Base-by-base conservation (phyloP, 2,113 vertebrate species). In the Mesoclemmys tuberculata region DNA sequence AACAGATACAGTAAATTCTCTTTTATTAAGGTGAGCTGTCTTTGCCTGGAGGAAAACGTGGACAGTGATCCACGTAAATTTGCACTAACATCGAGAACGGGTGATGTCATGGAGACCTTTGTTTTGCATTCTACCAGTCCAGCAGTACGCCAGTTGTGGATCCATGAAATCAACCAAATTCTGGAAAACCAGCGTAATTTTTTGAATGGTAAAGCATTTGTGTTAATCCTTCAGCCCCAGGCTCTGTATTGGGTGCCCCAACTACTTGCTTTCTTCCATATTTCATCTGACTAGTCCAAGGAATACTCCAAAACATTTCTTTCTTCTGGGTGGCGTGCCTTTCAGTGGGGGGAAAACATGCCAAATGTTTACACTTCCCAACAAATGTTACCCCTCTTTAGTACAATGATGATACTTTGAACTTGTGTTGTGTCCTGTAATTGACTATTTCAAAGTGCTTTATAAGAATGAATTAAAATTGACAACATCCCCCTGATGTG, bases 101-200 rank as follows among this genome's bases (percentile, higher is more conserved):
- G 99, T 10, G 98, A 99, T 77, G 98, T 98, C 88, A 93, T 98
- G 5, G 99, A 99, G 98, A 99, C 98, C 96, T 99, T 98, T 96
- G 93, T 99, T 94, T 97, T 99, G 82, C 99, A 99, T 97, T 99
- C 99, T 18, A 96, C 99, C 29, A 99, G 98, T 95, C 99, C 99
- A 9, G 98, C 98, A 87, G 98, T 99, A 89, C 98, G 99, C 93
- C 99, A 99, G 92, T 97, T 98, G 8, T 99, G 99, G 99, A 98
- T 99, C 93, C 99, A 99, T 41, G 99, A 99, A 98, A 99, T 99
- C 97, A 99, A 99, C 98, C 99, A 99, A 98, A 99, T 99, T 94
- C 98, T 99, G 97, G 99, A 99, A 98, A 99, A 99, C 98, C 99
- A 99, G 98, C 99, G 99, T 94, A 99, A 99, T 96, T 99, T 99